Evolutionary conservation across 2,797 vertebrate species (phyloP).

Genomic region (Vespertilio murinus): DNA sequence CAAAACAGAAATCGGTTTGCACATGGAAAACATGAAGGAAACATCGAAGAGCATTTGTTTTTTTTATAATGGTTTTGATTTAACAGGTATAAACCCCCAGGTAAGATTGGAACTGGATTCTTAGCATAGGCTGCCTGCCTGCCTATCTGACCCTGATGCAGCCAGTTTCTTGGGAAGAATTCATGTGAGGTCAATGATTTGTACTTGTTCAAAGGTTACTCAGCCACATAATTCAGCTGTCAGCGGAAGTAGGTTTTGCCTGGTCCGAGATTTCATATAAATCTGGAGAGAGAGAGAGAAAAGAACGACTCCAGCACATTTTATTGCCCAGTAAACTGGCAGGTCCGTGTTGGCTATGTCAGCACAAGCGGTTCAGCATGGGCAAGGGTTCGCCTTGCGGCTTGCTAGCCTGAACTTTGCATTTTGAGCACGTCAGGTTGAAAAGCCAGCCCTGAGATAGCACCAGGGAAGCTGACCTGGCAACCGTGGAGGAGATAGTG

Average conservation of each 20-base stretch:
- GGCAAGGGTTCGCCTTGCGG: slow-evolving; percentile 58
- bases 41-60: neutral
- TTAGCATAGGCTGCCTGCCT: neutral
- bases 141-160: slow-evolving; percentile 72
- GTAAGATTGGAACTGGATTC: neutral
- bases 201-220: slow-evolving; percentile 80
- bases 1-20: neutral
- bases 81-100: neutral
- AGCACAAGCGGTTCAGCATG: neutral
- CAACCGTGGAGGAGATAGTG: neutral
- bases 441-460: slow-evolving; percentile 9
- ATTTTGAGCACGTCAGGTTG: neutral
- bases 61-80: slow-evolving; percentile 6
- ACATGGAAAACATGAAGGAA: neutral
- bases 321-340: slow-evolving; percentile 68
- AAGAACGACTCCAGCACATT: slow-evolving; percentile 5
- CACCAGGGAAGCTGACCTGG: neutral
- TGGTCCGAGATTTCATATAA: slow-evolving; percentile 6
- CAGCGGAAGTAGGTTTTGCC: slow-evolving; percentile 78
- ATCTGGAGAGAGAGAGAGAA: neutral
- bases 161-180: slow-evolving; percentile 59
- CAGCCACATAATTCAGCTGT: slow-evolving; percentile 58
- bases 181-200: slow-evolving; percentile 69
- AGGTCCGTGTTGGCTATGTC: neutral
- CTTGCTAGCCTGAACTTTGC: slow-evolving; percentile 71